phyloP scores from a whole-genome alignment of 2,888 invertebrate genomes.

The Brenthis hecate region DNA sequence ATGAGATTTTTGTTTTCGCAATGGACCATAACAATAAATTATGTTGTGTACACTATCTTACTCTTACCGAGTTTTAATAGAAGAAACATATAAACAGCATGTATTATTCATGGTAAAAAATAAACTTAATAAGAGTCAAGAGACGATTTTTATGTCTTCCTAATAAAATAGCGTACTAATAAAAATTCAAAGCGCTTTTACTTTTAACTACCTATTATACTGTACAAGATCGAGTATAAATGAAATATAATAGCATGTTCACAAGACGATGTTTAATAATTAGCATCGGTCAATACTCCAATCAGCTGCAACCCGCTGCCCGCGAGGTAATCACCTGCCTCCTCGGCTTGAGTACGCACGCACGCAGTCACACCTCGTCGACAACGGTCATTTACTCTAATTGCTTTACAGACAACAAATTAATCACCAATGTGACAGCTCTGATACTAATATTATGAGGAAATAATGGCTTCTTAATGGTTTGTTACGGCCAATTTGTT shows the following conservation, averaged over 20 bases:
- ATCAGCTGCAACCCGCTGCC: slow-evolving; percentile 46
- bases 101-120: too few relatives aligned
- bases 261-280: slow-evolving; percentile 67
- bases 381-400: slow-evolving; percentile 67
- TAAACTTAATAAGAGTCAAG: too few relatives aligned
- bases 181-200: slow-evolving; percentile 18
- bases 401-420: slow-evolving; percentile 68
- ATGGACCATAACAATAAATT: too few relatives aligned
- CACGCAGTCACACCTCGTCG: slow-evolving; percentile 59
- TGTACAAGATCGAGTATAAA: slow-evolving; percentile 40
- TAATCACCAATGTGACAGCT: slow-evolving; percentile 74
- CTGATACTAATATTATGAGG: slow-evolving; percentile 59
- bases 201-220: slow-evolving; percentile 25
- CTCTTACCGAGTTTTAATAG: too few relatives aligned
- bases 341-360: slow-evolving; percentile 47
- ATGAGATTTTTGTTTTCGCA: too few relatives aligned
- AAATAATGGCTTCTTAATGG: slow-evolving; percentile 60
- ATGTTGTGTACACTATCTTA: too few relatives aligned
- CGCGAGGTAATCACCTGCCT: slow-evolving; percentile 56
- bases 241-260: slow-evolving; percentile 50
- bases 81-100: too few relatives aligned
- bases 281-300: slow-evolving; percentile 68
- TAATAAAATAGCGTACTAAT: too few relatives aligned
- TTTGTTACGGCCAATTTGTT: slow-evolving; percentile 45
- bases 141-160: too few relatives aligned